These are phyloP conservation scores for Delichon dasypus DNA, from an alignment of 2,797 vertebrate genomes.

Conservation along the genomic window DNA sequence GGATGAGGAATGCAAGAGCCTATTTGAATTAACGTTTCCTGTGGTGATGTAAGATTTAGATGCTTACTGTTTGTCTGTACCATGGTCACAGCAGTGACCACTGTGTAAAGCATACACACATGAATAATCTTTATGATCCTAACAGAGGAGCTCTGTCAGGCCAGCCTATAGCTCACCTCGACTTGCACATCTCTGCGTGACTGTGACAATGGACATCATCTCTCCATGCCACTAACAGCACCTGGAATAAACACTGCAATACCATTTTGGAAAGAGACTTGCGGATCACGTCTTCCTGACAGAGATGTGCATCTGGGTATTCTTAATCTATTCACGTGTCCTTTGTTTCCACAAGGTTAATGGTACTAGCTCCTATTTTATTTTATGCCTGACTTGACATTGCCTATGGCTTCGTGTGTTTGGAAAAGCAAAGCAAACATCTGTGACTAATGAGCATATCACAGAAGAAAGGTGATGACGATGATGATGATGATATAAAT, in stretches of 20 bases:
- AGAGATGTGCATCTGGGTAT: neutral
- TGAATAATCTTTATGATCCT: neutral
- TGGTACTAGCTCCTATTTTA: neutral
- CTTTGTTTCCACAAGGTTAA: conserved; percentile 18
- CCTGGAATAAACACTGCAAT: neutral
- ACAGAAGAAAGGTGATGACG: neutral
- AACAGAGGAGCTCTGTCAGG: neutral
- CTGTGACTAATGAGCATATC: neutral
- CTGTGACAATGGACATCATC: neutral
- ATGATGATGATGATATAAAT: neutral
- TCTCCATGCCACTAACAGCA: neutral
- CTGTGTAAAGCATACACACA: fast-evolving
- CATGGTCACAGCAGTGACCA: neutral
- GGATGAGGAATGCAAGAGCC: neutral
- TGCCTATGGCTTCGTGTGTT: neutral
- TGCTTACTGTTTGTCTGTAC: neutral
- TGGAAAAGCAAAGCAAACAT: neutral
- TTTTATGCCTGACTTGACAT: neutral
- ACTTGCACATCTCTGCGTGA: neutral
- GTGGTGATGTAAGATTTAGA: neutral
- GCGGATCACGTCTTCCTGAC: neutral
- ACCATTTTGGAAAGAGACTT: neutral
- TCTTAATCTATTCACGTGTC: neutral
- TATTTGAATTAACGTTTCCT: neutral
- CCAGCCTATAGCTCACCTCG: neutral